Evolutionary conservation across 2,113 vertebrate species (phyloP).

Genomic region (Piprites chloris): DNA sequence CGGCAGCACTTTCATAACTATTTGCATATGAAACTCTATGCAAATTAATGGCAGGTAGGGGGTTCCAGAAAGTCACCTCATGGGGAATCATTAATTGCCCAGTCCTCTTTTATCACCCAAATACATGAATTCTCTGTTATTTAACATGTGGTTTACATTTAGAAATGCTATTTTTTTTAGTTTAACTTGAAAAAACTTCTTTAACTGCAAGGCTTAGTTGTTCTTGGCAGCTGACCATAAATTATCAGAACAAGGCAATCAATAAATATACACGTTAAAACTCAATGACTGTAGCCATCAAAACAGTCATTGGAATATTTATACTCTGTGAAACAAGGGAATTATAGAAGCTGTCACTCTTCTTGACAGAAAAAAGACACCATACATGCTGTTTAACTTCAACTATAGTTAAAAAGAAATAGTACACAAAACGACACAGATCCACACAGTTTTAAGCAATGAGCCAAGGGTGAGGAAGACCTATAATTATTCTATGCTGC

Average conservation of each 20-base stretch:
- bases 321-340: conserved; percentile 46
- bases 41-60: not conserved
- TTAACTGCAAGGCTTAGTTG: conserved; percentile 23
- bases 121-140: not conserved
- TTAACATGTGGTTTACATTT: not conserved
- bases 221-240: conserved; percentile 55
- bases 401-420: conserved; percentile 53
- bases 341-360: conserved; percentile 64
- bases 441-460: not conserved
- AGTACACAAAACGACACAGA: not conserved
- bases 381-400: conserved; percentile 58
- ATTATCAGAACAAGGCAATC: conserved; percentile 56
- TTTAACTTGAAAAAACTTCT: conserved; percentile 7
- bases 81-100: not conserved
- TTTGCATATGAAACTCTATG: not conserved
- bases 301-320: conserved; percentile 60
- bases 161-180: not conserved
- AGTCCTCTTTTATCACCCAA: not conserved
- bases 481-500: not conserved
- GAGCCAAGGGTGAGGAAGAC: conserved; percentile 24
- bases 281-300: conserved; percentile 42
- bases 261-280: conserved; percentile 60
- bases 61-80: not conserved
- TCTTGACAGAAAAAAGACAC: conserved; percentile 63
- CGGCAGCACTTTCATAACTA: not conserved